phyloP scores from a whole-genome alignment of 2,888 invertebrate species.

The Nymphalis c-album region DNA sequence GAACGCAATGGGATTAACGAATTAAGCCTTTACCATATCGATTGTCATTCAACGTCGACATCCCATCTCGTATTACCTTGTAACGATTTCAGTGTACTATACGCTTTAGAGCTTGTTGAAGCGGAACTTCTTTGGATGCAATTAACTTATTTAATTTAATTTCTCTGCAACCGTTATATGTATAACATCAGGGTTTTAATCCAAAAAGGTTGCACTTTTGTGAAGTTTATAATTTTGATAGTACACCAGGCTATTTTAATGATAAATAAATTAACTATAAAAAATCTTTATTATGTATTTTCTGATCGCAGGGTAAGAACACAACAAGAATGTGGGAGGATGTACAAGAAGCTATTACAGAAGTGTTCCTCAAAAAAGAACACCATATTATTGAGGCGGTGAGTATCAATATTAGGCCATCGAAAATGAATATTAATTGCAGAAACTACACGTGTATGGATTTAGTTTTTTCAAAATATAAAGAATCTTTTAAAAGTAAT shows the following conservation, averaged over 20 bases:
- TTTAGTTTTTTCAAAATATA: too few species aligned
- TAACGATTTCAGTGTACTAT: conserved; percentile 22
- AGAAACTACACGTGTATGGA: too few species aligned
- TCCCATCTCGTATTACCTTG: conserved; percentile 11
- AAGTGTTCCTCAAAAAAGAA: conserved; percentile 87
- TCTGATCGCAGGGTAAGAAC: conserved; percentile 83
- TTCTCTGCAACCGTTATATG: too few species aligned
- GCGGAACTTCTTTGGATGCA: too few species aligned
- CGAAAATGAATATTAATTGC: background rate
- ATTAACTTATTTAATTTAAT: too few species aligned
- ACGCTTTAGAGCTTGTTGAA: too few species aligned
- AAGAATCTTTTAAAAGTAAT: background rate
- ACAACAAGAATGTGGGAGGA: conserved; percentile 89
- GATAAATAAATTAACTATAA: too few species aligned
- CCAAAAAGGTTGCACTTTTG: too few species aligned
- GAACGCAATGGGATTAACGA: conserved; percentile 39
- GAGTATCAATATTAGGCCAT: conserved; percentile 44
- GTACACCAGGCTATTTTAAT: too few species aligned
- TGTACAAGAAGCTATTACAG: conserved; percentile 88
- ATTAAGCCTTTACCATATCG: conserved; percentile 35
- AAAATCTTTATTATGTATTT: background rate
- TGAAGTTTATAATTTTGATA: too few species aligned
- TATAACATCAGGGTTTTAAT: too few species aligned
- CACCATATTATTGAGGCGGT: conserved; percentile 83
- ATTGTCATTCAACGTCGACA: conserved; percentile 24